Evolutionary conservation across 2,797 vertebrate species (phyloP), one percentile per base, ranked within the genome.

Genomic region (Sardinella longiceps): DNA sequence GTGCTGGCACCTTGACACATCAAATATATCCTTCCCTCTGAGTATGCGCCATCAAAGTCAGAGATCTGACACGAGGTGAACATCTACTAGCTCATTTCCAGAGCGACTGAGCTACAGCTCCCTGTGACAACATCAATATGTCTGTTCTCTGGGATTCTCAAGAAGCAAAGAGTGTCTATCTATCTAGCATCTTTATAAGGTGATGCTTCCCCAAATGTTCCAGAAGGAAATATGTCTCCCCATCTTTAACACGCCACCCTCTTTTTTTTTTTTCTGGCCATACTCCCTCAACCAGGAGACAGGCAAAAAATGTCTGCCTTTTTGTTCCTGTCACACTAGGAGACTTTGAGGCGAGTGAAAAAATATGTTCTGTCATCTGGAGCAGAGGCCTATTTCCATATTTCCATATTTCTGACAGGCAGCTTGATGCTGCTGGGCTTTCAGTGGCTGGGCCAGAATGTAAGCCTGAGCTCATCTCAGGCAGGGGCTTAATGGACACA

Each of bases 351-450:
- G 10, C 9, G 25, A 63, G 58, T 63, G 1, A 20, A 74, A 74
- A 74, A 74, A 74, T 30, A 30, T 74, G 66, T 74, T 18, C 30
- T 74, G 66, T 74, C 15, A 28, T 74, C 30, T 74, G 3, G 30
- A 15, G 66, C 14, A 39, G 66, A 39, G 15, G 30, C 33, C 30
- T 15, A 74, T 74, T 74, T 74, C 30, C 66, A 74, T 15, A 74
- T 74, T 74, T 74, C 30, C 66, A 74, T 74, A 74, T 74, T 74
- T 20, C 30, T 74, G 14, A 74, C 66, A 74, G 66, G 33, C 30
- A 74, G 30, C 15, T 74, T 33, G 53, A 33, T 74, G 37, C 12
- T 74, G 15, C 39, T 74, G 28, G 30, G 66, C 30, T 74, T 14
- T 33, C 66, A 37, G 15, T 33, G 66, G 14, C 33, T 63, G 28